These are phyloP conservation scores for Ophion costatus DNA, from an alignment of 2,888 invertebrate species.

Conservation along the genomic window DNA sequence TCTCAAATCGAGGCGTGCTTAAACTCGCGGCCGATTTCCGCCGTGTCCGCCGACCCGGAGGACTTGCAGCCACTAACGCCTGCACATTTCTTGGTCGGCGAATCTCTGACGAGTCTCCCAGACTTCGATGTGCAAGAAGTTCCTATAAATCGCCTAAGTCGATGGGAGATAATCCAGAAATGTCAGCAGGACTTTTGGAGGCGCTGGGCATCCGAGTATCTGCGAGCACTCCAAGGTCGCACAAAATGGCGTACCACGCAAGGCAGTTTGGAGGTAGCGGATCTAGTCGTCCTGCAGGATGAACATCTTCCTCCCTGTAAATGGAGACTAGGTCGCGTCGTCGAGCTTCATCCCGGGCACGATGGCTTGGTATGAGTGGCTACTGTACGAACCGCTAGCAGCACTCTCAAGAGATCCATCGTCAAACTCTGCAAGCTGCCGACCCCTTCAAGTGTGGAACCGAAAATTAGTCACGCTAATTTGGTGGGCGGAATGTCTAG, in stretches of 20 bases:
- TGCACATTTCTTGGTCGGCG: constrained; percentile 76
- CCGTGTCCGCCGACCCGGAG: constrained; percentile 68
- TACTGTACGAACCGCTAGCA: no score
- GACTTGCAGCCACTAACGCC: constrained; percentile 69
- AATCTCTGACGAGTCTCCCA: constrained; percentile 67
- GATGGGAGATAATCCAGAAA: constrained; percentile 53
- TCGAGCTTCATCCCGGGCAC: no score
- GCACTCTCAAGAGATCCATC: constrained; percentile 17
- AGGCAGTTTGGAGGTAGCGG: no score
- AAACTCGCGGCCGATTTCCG: constrained; percentile 72
- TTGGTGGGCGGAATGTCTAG: constrained; percentile 37
- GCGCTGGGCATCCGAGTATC: no score
- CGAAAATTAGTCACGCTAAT: constrained; percentile 21
- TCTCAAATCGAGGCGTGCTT: constrained; percentile 72
- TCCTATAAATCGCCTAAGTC: constrained; percentile 57
- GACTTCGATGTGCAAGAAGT: constrained; percentile 69
- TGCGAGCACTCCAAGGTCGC: no score
- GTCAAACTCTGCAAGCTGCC: constrained; percentile 47
- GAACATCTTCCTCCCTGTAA: no score
- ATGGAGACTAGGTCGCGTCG: no score
- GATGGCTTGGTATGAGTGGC: no score
- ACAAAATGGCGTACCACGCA: no score
- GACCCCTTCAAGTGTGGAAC: neutral
- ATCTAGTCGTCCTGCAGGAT: no score
- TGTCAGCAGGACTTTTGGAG: no score